These are phyloP conservation scores for Plagodis dolabraria DNA, from an alignment of 2,888 invertebrate genomes.

Conservation along the genomic window DNA sequence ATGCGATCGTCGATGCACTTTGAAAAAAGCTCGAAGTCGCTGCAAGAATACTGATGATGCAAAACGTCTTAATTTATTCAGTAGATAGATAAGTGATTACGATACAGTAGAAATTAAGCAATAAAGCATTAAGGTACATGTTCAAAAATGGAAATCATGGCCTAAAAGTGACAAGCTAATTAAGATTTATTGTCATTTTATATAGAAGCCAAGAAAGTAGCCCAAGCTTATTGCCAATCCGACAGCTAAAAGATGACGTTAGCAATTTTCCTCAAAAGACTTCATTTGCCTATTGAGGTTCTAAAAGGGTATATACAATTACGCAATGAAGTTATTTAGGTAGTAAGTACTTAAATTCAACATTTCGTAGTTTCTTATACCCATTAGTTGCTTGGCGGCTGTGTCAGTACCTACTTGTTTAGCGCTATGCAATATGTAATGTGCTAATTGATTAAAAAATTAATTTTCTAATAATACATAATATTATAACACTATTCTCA, in stretches of 20 bases:
- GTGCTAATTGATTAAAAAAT: too few species aligned
- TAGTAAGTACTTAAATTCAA: too few species aligned
- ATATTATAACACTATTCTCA: too few species aligned
- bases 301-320: conserved; percentile 23
- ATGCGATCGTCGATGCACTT: too few species aligned
- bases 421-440: too few species aligned
- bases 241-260: conserved; percentile 22
- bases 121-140: conserved; percentile 23
- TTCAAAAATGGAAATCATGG: conserved; percentile 25
- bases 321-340: neutral
- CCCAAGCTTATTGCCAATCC: conserved; percentile 21
- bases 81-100: conserved; percentile 13
- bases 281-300: conserved; percentile 23
- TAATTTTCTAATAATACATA: too few species aligned
- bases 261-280: conserved; percentile 25
- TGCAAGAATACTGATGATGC: too few species aligned
- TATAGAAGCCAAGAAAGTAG: conserved; percentile 26
- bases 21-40: too few species aligned
- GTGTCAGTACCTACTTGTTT: too few species aligned
- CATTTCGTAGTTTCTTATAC: too few species aligned
- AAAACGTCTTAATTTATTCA: conserved; percentile 8
- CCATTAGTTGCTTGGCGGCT: too few species aligned
- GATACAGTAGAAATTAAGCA: conserved; percentile 22
- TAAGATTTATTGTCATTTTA: conserved; percentile 28
- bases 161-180: conserved; percentile 30